Evolutionary conservation across 2,797 vertebrate genomes (phyloP), one percentile per base, ranked within the genome.

Genomic region (Delichon dasypus): DNA sequence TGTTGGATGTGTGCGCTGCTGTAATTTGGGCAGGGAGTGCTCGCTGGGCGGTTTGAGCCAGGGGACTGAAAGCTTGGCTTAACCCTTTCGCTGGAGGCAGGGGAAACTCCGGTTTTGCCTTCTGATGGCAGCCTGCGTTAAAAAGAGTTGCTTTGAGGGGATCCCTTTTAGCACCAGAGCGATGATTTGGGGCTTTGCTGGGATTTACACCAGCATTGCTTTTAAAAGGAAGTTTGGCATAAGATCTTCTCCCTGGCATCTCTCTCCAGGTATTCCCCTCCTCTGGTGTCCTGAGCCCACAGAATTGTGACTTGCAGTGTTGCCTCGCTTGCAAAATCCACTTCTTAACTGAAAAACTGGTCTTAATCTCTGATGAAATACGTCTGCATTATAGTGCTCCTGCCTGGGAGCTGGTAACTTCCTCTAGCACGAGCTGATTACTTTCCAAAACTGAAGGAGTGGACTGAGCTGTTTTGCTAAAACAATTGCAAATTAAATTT

Each of bases 391-490:
- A 20, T 27, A 68, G 71, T 57, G 74, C 81, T 95, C 8, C 12
- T 84, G 89, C 74, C 53, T 92, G 85, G 85, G 89, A 88, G 90
- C 72, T 87, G 75, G 80, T 94, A 94, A 96, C 96, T 97, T 90
- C 62, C 95, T 97, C 91, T 97, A 96, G 91, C 90, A 85, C 2
- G 38, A 97, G 95, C 95, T 93, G 90, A 97, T 94, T 82, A 96
- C 94, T 96, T 97, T 97, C 96, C 97, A 97, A 94, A 97, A 93
- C 91, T 67, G 67, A 96, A 97, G 96, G 97, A 96, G 95, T 97
- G 96, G 96, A 97, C 97, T 95, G 92, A 97, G 92, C 95, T 97
- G 97, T 98, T 97, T 97, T 97, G 94, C 94, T 95, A 96, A 94
- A 97, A 96, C 95, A 97, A 92, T 97, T 74, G 96, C 94, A 97